A percentile compares a stretch with the other conserved stretches of the same genome.
phyloP scores from a whole-genome alignment of 2,888 invertebrate species.

The Pristionchus japonicus region DNA sequence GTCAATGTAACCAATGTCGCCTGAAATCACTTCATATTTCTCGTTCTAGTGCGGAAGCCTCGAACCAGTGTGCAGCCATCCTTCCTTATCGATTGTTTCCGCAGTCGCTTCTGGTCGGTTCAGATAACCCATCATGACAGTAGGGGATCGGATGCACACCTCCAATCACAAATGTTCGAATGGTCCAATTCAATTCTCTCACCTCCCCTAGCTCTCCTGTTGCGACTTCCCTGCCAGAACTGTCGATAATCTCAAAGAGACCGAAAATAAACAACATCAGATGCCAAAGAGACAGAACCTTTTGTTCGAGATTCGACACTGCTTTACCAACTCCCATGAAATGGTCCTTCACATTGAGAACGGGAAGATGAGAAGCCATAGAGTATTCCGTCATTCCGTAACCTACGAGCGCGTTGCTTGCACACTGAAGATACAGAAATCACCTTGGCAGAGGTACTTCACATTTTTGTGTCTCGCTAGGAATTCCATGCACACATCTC shows the following conservation, averaged over 20 bases:
- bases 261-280: no score
- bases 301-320: slow-evolving; percentile 81
- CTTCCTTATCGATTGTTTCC: slow-evolving; percentile 81
- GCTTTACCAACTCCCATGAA: slow-evolving; percentile 83
- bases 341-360: slow-evolving; percentile 77
- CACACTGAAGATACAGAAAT: no score
- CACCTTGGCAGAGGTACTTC: slow-evolving; percentile 50
- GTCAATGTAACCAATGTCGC: slow-evolving; percentile 68
- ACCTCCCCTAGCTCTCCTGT: no score
- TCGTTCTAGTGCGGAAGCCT: no score
- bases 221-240: background rate
- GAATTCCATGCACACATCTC: slow-evolving; percentile 63
- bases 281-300: slow-evolving; percentile 73
- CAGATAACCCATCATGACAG: slow-evolving; percentile 87
- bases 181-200: background rate
- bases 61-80: slow-evolving; percentile 83
- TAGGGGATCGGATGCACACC: slow-evolving; percentile 86
- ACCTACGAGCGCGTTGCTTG: no score
- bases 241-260: background rate
- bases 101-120: slow-evolving; percentile 84
- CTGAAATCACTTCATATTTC: slow-evolving; percentile 28
- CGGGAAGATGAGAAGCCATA: slow-evolving; percentile 79
- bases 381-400: slow-evolving; percentile 86
- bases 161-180: background rate
- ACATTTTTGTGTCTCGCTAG: slow-evolving; percentile 48